Evolutionary conservation across 2,113 vertebrate species (phyloP), one percentile per base, ranked within the genome.

Genomic region (Astur gentilis): DNA sequence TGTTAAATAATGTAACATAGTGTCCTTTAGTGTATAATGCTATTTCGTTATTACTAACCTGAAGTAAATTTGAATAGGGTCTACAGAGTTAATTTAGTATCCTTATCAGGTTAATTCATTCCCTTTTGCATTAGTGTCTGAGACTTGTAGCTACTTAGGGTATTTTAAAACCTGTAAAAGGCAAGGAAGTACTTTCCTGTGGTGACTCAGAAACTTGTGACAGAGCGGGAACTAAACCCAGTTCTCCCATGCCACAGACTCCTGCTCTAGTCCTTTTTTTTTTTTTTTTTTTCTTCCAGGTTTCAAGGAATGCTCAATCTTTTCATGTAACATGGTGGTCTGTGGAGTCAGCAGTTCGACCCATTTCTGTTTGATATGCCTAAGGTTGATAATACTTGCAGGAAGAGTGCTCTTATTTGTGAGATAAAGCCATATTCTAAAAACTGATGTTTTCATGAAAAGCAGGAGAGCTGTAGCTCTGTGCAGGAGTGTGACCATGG

Each of bases 201-300:
- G 38, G 47, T 96, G 94, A 97, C 92, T 96, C 90, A 94, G 76
- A 92, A 64, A 36, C 90, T 89, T 91, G 57, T 97, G 92, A 95
- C 45, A 45, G 64, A 89, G 66, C 65, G 72, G 89, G 78, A 96
- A 36, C 58, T 64, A 64, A 67, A 60, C 31, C 15, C 66, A 25
- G n/a, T 72, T 90, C 42, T 83, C 26, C 65, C 20, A 9, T 80
- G 72, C 76, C 55, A 16, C 67, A 42, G 80, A 31, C 52, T 61
- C 23, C 47, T 64, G 75, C 66, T 85, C 34, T 36, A 52, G 50
- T 26, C 50, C 8, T 50, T 50, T 26, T 52, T 52, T 52, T 50
- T 50, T 49, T 22, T 22, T 50, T 25, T 50, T 25, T 25, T 50
- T 26, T 15, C 40, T 40, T 40, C 40, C 10, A 54, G 45, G 45